phyloP scores from a whole-genome alignment of 2,113 vertebrate species.

The Riparia riparia region DNA sequence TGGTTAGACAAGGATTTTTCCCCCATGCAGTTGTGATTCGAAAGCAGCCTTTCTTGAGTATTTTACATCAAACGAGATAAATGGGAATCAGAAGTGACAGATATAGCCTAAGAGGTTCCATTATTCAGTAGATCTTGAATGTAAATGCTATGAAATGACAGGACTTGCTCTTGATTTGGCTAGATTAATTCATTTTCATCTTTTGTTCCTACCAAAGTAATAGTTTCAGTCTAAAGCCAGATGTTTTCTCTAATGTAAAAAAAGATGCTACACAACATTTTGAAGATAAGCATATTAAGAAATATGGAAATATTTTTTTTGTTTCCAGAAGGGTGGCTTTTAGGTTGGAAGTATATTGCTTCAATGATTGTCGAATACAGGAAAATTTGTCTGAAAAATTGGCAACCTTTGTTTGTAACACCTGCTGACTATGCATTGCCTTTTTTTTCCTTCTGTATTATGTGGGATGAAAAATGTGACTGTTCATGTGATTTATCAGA shows the following conservation, averaged over 20 bases:
- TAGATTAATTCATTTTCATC: not conserved
- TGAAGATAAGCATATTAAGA: not conserved
- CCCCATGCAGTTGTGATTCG: not conserved
- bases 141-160: not conserved
- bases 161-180: not conserved
- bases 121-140: not conserved
- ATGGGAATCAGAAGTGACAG: not conserved
- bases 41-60: not conserved
- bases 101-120: not conserved
- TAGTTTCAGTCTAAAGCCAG: not conserved
- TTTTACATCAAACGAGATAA: not conserved
- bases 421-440: not conserved
- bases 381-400: not conserved
- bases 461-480: not conserved
- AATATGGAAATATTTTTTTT: not conserved
- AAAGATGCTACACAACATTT: not conserved
- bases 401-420: not conserved
- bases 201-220: not conserved
- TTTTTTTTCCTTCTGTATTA: not conserved
- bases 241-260: not conserved
- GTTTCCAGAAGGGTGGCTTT: not conserved
- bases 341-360: not conserved
- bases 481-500: not conserved
- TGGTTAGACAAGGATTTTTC: not conserved
- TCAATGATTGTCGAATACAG: not conserved